Conservation (phyloP, 2,113 vertebrate species). For the Epinephelus moara region DNA sequence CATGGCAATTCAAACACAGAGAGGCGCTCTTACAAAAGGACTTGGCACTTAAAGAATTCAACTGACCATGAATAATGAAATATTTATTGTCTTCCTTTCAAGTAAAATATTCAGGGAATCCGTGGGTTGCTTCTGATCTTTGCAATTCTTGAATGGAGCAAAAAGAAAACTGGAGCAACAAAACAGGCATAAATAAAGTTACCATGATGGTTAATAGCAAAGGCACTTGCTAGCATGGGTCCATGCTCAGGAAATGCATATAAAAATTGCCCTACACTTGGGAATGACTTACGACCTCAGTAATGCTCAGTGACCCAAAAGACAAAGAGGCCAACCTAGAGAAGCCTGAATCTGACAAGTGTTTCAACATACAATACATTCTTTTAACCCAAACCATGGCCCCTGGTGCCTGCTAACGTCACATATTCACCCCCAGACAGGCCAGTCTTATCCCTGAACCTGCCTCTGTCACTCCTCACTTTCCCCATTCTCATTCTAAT, state of each 20-base stretch:
- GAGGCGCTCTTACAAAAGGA: conserved; percentile 53
- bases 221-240: neutral
- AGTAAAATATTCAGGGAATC: conserved; percentile 63
- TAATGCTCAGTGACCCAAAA: conserved; percentile 64
- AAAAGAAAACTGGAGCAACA: conserved; percentile 3
- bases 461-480: conserved; percentile 10
- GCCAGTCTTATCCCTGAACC: conserved; percentile 2
- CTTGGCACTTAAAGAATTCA: conserved; percentile 57
- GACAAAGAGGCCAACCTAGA: conserved; percentile 31
- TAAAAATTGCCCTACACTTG: conserved; percentile 9
- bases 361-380: conserved; percentile 31
- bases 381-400: conserved; percentile 5
- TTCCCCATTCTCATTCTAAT: conserved; percentile 27
- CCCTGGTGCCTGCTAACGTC: neutral
- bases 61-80: conserved; percentile 72
- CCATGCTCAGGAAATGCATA: neutral
- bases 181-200: conserved; percentile 7
- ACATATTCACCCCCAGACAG: conserved; percentile 4
- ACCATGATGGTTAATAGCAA: neutral
- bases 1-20: conserved; percentile 56
- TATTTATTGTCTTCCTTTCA: conserved; percentile 73
- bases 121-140: conserved; percentile 28
- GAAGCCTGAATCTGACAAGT: neutral
- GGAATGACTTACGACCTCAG: conserved; percentile 35
- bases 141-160: conserved; percentile 4